A percentile compares a stretch with the other conserved stretches of the same genome.
Conservation (phyloP, 2,113 vertebrate species). For the Chrysochloris asiatica region DNA sequence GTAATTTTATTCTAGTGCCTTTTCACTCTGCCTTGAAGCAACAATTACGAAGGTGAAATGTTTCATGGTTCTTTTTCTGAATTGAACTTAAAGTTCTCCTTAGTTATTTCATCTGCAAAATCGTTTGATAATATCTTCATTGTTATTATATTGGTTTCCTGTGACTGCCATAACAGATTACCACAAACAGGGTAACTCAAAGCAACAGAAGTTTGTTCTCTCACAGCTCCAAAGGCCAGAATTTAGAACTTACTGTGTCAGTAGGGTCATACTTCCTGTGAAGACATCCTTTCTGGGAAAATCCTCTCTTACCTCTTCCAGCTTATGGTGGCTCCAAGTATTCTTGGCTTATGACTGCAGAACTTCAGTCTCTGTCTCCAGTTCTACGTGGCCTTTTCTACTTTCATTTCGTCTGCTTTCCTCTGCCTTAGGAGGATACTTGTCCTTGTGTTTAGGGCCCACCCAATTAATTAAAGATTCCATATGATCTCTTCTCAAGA, state of each 20-base stretch:
- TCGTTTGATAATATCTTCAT: slow-evolving; percentile 28
- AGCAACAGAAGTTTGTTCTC: slow-evolving; percentile 15
- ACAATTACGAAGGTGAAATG: background rate
- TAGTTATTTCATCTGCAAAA: slow-evolving; percentile 15
- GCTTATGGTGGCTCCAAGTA: background rate
- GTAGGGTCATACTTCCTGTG: background rate
- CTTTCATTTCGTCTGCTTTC: background rate
- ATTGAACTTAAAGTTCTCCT: slow-evolving; percentile 38
- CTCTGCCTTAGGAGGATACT: background rate
- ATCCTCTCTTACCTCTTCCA: background rate
- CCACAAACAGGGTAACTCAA: slow-evolving; percentile 20
- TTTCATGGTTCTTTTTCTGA: slow-evolving; percentile 29
- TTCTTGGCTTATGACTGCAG: background rate
- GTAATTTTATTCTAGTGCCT: background rate
- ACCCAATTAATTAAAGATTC: background rate
- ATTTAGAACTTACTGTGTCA: slow-evolving; percentile 28
- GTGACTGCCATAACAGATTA: background rate
- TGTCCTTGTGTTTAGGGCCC: background rate
- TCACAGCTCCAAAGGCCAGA: background rate
- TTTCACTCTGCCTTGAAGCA: slow-evolving; percentile 8
- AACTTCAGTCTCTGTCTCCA: background rate
- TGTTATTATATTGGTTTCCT: slow-evolving; percentile 9
- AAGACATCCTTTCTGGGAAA: background rate
- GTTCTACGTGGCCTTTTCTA: background rate
- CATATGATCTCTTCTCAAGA: slow-evolving; percentile 37